Evolutionary conservation across 2,888 invertebrate species (phyloP).

Genomic region (Lochmaea capreae): DNA sequence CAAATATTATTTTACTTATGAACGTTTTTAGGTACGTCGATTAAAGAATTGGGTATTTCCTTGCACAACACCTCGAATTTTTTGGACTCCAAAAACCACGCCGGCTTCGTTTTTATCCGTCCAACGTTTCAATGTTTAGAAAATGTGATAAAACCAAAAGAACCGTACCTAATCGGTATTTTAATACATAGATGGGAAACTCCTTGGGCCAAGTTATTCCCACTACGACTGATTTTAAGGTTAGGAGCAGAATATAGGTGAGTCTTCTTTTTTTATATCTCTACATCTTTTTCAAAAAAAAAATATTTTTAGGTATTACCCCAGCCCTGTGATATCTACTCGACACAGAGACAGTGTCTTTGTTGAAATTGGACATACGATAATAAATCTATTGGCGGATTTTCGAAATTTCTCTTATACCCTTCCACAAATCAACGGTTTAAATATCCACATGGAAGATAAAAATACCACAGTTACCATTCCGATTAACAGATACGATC

Average conservation of each 20-base stretch:
- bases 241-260: constrained; percentile 83
- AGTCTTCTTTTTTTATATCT: neutral
- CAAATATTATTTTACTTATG: too few relatives aligned
- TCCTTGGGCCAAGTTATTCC: constrained; percentile 86
- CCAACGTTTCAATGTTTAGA: constrained; percentile 85
- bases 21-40: constrained; percentile 70
- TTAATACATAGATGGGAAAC: constrained; percentile 83
- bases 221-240: constrained; percentile 78
- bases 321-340: constrained; percentile 83
- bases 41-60: constrained; percentile 77
- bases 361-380: constrained; percentile 88
- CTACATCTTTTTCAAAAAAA: neutral
- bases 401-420: constrained; percentile 87
- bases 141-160: constrained; percentile 77
- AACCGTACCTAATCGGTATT: constrained; percentile 82
- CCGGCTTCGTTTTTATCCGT: constrained; percentile 85
- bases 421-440: constrained; percentile 79
- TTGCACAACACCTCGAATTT: constrained; percentile 73
- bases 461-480: constrained; percentile 81
- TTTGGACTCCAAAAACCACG: constrained; percentile 78
- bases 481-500: constrained; percentile 80
- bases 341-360: constrained; percentile 83
- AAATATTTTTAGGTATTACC: constrained; percentile 72
- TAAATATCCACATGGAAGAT: constrained; percentile 86
- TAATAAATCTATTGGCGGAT: constrained; percentile 87